phyloP scores from a whole-genome alignment of 2,888 invertebrate species.

The Xestia c-nigrum region DNA sequence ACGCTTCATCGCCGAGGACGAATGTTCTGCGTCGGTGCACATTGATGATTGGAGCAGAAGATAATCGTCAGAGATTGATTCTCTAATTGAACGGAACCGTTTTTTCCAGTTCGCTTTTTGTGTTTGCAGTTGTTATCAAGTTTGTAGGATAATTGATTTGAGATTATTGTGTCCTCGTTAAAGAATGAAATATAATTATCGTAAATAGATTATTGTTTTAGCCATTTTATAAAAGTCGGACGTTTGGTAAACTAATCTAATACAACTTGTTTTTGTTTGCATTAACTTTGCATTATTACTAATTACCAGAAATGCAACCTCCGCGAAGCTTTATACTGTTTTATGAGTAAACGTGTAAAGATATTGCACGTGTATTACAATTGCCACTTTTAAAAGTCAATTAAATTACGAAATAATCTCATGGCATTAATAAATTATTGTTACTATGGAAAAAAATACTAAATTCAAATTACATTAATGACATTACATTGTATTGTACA shows the following conservation, averaged over 20 bases:
- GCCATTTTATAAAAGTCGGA: background rate
- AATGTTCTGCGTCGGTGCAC: slow-evolving; percentile 47
- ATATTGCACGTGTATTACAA: background rate
- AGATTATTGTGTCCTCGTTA: background rate
- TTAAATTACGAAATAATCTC: no score
- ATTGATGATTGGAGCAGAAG: background rate
- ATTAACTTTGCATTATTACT: background rate
- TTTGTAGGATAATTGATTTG: slow-evolving; percentile 17
- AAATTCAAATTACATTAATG: no score
- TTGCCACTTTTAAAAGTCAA: no score
- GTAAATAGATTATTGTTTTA: background rate
- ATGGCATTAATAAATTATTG: no score
- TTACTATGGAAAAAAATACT: no score
- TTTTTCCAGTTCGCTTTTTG: slow-evolving; percentile 43
- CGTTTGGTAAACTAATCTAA: background rate
- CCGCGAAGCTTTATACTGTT: background rate
- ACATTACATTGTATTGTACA: no score
- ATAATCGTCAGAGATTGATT: slow-evolving; percentile 25
- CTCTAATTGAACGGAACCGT: slow-evolving; percentile 36
- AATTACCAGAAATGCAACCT: background rate
- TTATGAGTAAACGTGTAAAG: background rate
- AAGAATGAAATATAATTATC: background rate
- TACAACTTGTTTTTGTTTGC: background rate
- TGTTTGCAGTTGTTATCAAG: background rate
- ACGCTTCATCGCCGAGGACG: slow-evolving; percentile 17